Evolutionary conservation across 2,888 invertebrate species (phyloP).

Genomic region (Agonopterix arenella): DNA sequence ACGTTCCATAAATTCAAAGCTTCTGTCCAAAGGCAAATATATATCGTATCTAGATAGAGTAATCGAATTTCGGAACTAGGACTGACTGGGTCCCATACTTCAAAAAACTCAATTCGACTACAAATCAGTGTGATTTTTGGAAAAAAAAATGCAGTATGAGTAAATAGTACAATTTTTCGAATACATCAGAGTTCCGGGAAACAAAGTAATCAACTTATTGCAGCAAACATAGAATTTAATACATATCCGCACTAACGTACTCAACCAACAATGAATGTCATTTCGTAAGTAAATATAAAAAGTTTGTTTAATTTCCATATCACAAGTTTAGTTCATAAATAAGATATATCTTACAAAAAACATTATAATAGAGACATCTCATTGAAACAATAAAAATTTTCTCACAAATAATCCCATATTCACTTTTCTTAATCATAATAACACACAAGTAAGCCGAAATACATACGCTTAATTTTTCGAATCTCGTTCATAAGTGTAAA

Average conservation of each 20-base stretch:
- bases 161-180: background rate
- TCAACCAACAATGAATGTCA: slow-evolving; percentile 30
- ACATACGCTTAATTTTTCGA: slow-evolving; percentile 1
- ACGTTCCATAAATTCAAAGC: slow-evolving; percentile 5
- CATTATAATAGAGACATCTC: too few relatives aligned
- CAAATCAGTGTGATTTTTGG: background rate
- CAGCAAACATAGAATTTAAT: slow-evolving; percentile 38
- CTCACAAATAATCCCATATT: too few relatives aligned
- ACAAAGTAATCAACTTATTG: slow-evolving; percentile 31
- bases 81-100: background rate
- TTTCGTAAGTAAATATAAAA: slow-evolving; percentile 21
- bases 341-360: too few relatives aligned
- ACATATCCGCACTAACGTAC: slow-evolving; percentile 28
- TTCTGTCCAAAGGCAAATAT: background rate
- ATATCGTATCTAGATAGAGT: background rate
- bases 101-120: background rate
- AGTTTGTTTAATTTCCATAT: too few relatives aligned
- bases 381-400: too few relatives aligned
- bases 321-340: too few relatives aligned
- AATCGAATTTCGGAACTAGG: background rate
- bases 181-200: slow-evolving; percentile 16
- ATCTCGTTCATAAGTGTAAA: slow-evolving; percentile 33
- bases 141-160: too few relatives aligned
- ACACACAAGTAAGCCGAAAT: background rate
- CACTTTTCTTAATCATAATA: too few relatives aligned